Evolutionary conservation across 1,140 invertebrate genomes (phyloP).

Genomic region (Magallana angulata): DNA sequence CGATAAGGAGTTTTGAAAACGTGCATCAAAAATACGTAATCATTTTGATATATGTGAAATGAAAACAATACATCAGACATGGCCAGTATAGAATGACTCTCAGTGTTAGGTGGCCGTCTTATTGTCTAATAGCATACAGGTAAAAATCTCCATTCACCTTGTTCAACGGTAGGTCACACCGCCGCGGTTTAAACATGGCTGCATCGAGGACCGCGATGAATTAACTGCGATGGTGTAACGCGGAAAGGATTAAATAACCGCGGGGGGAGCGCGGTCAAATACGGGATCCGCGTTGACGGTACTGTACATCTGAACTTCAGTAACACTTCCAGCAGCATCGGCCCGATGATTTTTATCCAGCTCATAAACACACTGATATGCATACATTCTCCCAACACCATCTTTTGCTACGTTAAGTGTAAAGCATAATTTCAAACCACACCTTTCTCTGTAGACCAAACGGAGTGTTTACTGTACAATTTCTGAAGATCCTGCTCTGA

Average conservation of each 20-base stretch:
- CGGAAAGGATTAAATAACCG: not conserved
- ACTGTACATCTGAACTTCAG: not conserved
- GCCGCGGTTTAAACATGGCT: too few species aligned
- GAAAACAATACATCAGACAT: too few species aligned
- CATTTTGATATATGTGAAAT: too few species aligned
- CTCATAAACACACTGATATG: not conserved
- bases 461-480: not conserved
- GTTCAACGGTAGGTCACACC: too few species aligned
- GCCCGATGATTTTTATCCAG: not conserved
- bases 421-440: not conserved
- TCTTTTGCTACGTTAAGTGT: not conserved
- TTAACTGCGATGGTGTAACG: not conserved
- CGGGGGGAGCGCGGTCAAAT: too few species aligned
- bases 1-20: too few species aligned
- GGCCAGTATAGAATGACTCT: too few species aligned
- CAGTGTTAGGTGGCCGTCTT: too few species aligned
- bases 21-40: too few species aligned
- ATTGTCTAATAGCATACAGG: too few species aligned
- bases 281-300: too few species aligned
- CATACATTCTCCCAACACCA: not conserved
- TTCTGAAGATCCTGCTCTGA: not conserved
- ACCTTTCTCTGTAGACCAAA: not conserved
- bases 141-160: too few species aligned
- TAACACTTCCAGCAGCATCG: not conserved
- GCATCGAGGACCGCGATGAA: conserved; percentile 11